Percentiles rank a stretch among this genome's conserved stretches.
Conservation (phyloP, 2,888 invertebrate genomes). For the Lithophane leautieri region DNA sequence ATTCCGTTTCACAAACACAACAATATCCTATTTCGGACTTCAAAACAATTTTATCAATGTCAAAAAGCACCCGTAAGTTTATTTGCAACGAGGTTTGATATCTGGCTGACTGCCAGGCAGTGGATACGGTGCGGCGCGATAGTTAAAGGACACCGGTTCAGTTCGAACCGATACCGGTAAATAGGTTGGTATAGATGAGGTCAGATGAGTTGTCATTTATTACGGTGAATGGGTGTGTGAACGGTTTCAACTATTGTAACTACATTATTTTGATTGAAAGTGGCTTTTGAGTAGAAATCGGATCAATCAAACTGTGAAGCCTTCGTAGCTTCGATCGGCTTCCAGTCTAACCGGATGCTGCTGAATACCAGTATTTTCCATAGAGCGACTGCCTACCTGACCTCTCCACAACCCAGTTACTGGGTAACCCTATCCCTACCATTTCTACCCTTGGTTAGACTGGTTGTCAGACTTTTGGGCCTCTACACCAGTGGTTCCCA, state of each 20-base stretch:
- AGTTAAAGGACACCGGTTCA: conserved; percentile 16
- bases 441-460: background rate
- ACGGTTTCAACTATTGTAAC: background rate
- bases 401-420: background rate
- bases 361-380: background rate
- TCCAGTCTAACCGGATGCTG: background rate
- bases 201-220: background rate
- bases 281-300: background rate
- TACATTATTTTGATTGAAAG: background rate
- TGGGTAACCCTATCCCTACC: background rate
- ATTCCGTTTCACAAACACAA: conserved; percentile 10
- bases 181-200: background rate
- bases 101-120: conserved; percentile 38
- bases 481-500: background rate
- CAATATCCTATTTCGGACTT: conserved; percentile 11
- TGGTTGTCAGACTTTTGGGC: background rate
- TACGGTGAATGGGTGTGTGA: conserved; percentile 1
- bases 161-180: conserved; percentile 6
- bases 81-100: conserved; percentile 37
- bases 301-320: too few relatives aligned
- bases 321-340: too few relatives aligned
- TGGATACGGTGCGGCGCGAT: conserved; percentile 1
- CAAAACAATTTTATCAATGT: conserved; percentile 49
- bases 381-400: background rate
- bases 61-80: conserved; percentile 38